Percentiles rank a stretch among this genome's conserved stretches.
Conservation (phyloP, 1,140 invertebrate genomes). For the Philotrypesis tridentata region DNA sequence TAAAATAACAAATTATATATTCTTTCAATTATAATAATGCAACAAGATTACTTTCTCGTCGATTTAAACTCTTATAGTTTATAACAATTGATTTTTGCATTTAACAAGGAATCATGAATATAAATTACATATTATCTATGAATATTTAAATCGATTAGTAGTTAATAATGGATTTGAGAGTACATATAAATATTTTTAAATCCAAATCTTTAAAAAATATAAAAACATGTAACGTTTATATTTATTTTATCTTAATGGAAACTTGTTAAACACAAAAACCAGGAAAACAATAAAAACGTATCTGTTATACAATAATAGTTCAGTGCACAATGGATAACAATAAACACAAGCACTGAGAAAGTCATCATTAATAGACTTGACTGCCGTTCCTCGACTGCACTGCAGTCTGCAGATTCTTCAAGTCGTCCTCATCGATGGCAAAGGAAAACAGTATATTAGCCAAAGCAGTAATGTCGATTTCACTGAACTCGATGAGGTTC, state of each 20-base stretch:
- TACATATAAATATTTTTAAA: no score
- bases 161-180: no score
- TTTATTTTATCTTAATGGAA: no score
- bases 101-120: no score
- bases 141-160: no score
- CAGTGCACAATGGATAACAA: background rate
- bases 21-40: background rate
- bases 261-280: background rate
- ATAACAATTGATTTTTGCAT: no score
- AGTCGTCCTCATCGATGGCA: conserved; percentile 39
- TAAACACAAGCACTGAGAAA: background rate
- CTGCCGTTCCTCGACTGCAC: background rate
- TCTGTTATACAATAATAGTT: background rate
- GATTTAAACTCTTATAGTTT: no score
- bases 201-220: no score
- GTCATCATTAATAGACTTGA: background rate
- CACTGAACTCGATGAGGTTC: conserved; percentile 23
- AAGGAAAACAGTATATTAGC: conserved; percentile 47
- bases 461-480: conserved; percentile 39
- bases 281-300: background rate
- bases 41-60: no score
- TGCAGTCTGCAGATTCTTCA: conserved; percentile 14
- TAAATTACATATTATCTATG: no score
- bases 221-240: no score
- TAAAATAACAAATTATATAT: background rate